These are phyloP conservation scores for Apaloderma vittatum DNA, from an alignment of 2,113 vertebrate species.

Conservation along the genomic window DNA sequence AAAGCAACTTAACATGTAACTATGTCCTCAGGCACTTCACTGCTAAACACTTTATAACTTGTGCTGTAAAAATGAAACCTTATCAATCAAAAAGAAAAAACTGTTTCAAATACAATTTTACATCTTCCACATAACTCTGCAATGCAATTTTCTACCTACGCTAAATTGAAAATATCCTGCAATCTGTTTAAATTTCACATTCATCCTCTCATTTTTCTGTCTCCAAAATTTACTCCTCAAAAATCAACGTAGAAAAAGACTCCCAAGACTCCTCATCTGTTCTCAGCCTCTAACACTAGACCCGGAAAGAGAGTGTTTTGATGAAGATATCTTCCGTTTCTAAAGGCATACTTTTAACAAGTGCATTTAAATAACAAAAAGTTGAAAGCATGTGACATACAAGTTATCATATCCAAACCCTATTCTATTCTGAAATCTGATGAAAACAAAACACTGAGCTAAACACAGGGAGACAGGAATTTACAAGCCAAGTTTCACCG, in stretches of 20 bases:
- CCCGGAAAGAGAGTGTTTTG: neutral
- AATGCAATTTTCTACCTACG: neutral
- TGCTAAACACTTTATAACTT: neutral
- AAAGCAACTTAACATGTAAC: neutral
- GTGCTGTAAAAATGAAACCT: neutral
- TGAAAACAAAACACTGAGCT: neutral
- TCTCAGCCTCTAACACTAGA: neutral
- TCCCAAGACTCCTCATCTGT: neutral
- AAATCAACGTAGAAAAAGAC: neutral
- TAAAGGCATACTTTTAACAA: neutral
- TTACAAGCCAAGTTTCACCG: neutral
- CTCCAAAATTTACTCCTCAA: neutral
- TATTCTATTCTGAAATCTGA: neutral
- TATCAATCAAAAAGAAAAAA: neutral
- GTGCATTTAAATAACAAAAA: neutral
- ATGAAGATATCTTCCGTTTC: neutral
- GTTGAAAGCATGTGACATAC: neutral
- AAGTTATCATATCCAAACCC: neutral
- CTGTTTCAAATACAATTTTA: neutral
- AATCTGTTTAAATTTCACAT: neutral
- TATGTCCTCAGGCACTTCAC: neutral
- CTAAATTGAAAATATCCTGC: neutral
- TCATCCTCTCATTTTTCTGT: neutral
- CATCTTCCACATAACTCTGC: neutral
- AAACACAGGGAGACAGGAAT: neutral